Conservation (phyloP, 1,140 invertebrate genomes). For the Copidosoma floridanum region DNA sequence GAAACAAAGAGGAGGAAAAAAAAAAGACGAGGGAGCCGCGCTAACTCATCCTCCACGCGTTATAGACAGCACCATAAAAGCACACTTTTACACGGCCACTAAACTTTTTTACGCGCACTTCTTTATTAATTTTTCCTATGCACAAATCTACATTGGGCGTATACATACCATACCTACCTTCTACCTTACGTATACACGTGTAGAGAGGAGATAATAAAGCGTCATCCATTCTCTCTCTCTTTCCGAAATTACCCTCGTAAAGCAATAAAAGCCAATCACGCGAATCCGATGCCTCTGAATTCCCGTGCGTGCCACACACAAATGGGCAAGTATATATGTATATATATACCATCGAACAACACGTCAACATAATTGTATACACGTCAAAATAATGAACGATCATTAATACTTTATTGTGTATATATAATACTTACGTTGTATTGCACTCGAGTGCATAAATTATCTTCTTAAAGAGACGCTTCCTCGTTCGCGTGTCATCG, state of each 20-base stretch:
- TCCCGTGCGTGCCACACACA: too few relatives aligned
- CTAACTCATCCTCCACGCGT: neutral
- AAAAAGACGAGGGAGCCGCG: neutral
- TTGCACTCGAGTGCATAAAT: too few relatives aligned
- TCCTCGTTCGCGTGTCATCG: constrained; percentile 8
- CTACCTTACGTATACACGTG: neutral
- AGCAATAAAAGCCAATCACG: constrained; percentile 12
- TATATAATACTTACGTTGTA: too few relatives aligned
- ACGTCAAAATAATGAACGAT: constrained; percentile 3
- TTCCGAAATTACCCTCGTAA: constrained; percentile 17
- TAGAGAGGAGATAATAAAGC: constrained; percentile 8
- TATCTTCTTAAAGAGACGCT: neutral
- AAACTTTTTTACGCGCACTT: constrained; percentile 13
- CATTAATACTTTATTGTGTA: too few relatives aligned
- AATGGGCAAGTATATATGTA: too few relatives aligned
- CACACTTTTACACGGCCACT: constrained; percentile 18
- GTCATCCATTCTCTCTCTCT: too few relatives aligned
- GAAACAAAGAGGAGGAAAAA: too few relatives aligned
- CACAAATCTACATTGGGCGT: too few relatives aligned
- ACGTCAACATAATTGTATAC: constrained; percentile 20
- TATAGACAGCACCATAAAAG: constrained; percentile 7
- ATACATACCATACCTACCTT: neutral
- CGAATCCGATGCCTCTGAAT: too few relatives aligned
- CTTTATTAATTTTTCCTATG: constrained; percentile 21
- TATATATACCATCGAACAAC: too few relatives aligned